These are phyloP conservation scores for Chelonus insularis DNA, from an alignment of 1,140 invertebrate genomes.

Conservation along the genomic window DNA sequence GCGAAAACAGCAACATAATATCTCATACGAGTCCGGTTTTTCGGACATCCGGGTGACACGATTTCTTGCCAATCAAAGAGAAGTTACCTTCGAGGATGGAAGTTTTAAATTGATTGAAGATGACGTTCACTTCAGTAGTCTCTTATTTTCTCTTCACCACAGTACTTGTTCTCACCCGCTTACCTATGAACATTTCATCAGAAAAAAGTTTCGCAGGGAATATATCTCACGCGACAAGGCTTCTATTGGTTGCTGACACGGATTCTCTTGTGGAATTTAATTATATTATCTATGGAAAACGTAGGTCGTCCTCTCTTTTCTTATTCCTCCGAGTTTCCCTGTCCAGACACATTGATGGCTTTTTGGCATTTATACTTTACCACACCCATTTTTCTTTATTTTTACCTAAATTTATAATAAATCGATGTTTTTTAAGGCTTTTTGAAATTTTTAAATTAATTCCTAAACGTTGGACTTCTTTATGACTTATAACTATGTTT, in stretches of 20 bases:
- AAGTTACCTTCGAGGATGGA: conserved; percentile 17
- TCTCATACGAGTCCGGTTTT: conserved; percentile 41
- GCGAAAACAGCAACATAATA: conserved; percentile 25
- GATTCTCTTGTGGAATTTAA: conserved; percentile 18
- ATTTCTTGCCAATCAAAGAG: conserved; percentile 44
- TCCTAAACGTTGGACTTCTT: too few relatives aligned
- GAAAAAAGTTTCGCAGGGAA: background rate
- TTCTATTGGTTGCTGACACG: background rate
- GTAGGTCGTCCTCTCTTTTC: background rate
- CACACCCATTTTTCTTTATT: background rate
- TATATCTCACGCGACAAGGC: background rate
- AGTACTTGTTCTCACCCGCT: background rate
- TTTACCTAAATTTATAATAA: conserved; percentile 1
- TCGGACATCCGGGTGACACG: conserved; percentile 32
- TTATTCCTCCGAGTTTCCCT: background rate
- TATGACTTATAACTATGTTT: too few relatives aligned
- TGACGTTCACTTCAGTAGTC: background rate
- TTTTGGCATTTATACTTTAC: background rate
- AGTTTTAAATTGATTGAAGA: conserved; percentile 17
- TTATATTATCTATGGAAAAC: conserved; percentile 11
- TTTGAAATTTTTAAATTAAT: too few relatives aligned
- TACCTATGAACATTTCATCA: background rate
- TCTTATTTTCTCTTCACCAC: background rate
- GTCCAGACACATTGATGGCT: conserved; percentile 16
- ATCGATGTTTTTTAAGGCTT: too few relatives aligned